Percentiles rank a stretch among this genome's conserved stretches.
Conservation (phyloP, 2,888 invertebrate species). For the Acanthosepion esculentum region DNA sequence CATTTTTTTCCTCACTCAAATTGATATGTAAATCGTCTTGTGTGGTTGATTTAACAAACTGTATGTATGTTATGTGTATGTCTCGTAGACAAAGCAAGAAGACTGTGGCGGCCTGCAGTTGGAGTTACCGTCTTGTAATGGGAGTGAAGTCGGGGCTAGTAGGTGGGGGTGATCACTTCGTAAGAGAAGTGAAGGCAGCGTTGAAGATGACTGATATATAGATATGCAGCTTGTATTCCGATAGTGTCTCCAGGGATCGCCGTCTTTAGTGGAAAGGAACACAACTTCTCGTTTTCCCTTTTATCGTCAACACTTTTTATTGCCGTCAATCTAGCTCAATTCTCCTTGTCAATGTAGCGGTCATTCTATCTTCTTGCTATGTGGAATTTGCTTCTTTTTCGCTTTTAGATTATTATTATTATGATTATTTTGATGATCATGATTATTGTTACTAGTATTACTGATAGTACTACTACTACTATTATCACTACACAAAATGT, state of each 20-base stretch:
- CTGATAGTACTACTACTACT: too few relatives aligned
- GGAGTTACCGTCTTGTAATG: not conserved
- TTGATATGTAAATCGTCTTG: conserved; percentile 33
- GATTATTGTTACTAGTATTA: too few relatives aligned
- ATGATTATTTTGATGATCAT: too few relatives aligned
- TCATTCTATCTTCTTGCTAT: not conserved
- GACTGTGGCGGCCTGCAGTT: not conserved
- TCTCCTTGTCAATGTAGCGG: not conserved
- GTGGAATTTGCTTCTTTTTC: too few relatives aligned
- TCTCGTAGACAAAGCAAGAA: not conserved
- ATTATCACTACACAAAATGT: too few relatives aligned
- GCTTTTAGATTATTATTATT: too few relatives aligned
- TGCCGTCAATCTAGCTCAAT: not conserved
- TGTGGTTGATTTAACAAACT: conserved; percentile 22
- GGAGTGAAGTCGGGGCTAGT: not conserved
- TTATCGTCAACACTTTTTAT: not conserved
- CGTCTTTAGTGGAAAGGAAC: not conserved
- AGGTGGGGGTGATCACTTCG: too few relatives aligned
- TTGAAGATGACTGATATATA: not conserved
- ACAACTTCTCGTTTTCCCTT: not conserved
- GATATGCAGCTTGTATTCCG: not conserved
- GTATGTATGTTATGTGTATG: conserved; percentile 1
- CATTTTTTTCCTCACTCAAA: not conserved
- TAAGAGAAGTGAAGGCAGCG: not conserved
- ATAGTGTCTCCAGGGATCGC: not conserved